Percentiles rank a stretch among this genome's conserved stretches.
Evolutionary conservation across 2,888 invertebrate species (phyloP).

Genomic region (Campoplex nolae): DNA sequence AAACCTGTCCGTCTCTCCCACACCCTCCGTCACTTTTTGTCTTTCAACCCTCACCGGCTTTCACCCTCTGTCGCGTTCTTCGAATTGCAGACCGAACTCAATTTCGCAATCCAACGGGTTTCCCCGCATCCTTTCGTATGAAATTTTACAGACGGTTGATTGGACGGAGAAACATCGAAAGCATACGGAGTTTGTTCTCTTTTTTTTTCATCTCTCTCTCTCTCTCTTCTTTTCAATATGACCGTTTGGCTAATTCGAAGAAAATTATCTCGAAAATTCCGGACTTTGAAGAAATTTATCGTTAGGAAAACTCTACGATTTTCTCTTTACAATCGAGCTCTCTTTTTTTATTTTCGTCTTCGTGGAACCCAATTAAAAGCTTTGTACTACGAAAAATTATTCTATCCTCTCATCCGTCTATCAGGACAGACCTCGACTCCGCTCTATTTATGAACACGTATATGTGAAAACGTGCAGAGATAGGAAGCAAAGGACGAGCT

Average conservation of each 20-base stretch:
- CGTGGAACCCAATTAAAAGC: conserved; percentile 33
- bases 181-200: neutral
- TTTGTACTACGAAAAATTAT: neutral
- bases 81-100: conserved; percentile 39
- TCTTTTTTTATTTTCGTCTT: conserved; percentile 6
- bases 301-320: neutral
- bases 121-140: neutral
- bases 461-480: neutral
- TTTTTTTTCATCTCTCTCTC: neutral
- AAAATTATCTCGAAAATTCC: neutral
- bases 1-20: neutral
- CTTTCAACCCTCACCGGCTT: conserved; percentile 11
- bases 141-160: conserved; percentile 25
- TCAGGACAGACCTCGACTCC: neutral
- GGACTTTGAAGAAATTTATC: conserved; percentile 21
- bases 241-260: conserved; percentile 3
- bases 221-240: conserved; percentile 1
- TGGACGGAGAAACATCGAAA: neutral
- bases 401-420: neutral
- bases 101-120: conserved; percentile 39
- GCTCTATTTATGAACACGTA: neutral
- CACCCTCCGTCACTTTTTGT: neutral
- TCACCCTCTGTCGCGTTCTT: conserved; percentile 44
- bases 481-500: conserved; percentile 26
- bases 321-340: neutral